These are phyloP conservation scores for Gymnoscelis rufifasciata DNA, from an alignment of 2,888 invertebrate species.

Conservation along the genomic window DNA sequence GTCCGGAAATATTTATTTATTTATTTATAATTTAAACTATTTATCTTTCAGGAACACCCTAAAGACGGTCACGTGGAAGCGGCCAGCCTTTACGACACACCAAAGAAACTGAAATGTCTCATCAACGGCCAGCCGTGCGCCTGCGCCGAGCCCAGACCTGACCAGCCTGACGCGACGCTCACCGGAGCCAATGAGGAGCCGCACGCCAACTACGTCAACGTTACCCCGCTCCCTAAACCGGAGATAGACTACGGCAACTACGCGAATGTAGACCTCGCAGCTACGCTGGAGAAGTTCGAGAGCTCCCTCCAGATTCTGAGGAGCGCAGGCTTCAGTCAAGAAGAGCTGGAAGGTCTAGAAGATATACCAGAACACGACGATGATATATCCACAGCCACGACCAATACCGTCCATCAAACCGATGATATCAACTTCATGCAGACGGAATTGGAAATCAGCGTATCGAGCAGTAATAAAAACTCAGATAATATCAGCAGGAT, in stretches of 20 bases:
- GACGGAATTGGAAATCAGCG: constrained; percentile 65
- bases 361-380: constrained; percentile 70
- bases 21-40: no score
- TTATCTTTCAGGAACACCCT: constrained; percentile 64
- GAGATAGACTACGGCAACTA: constrained; percentile 78
- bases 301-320: constrained; percentile 84
- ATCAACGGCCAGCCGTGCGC: constrained; percentile 78
- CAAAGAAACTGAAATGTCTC: constrained; percentile 86
- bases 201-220: constrained; percentile 75
- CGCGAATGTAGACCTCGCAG: constrained; percentile 87
- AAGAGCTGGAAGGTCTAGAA: constrained; percentile 73
- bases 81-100: constrained; percentile 84
- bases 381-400: constrained; percentile 63
- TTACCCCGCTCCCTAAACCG: constrained; percentile 57
- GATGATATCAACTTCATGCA: constrained; percentile 65
- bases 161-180: constrained; percentile 52
- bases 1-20: no score
- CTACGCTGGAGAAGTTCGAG: constrained; percentile 87
- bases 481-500: constrained; percentile 76
- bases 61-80: constrained; percentile 50
- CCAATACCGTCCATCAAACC: constrained; percentile 59
- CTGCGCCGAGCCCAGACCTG: constrained; percentile 79
- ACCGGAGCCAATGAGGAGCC: constrained; percentile 48
- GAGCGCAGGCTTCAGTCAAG: constrained; percentile 79
- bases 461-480: constrained; percentile 64